Percentiles rank a stretch among this genome's conserved stretches.
These are phyloP conservation scores for Heliconius aoede DNA, from an alignment of 2,888 invertebrate genomes.

Conservation along the genomic window DNA sequence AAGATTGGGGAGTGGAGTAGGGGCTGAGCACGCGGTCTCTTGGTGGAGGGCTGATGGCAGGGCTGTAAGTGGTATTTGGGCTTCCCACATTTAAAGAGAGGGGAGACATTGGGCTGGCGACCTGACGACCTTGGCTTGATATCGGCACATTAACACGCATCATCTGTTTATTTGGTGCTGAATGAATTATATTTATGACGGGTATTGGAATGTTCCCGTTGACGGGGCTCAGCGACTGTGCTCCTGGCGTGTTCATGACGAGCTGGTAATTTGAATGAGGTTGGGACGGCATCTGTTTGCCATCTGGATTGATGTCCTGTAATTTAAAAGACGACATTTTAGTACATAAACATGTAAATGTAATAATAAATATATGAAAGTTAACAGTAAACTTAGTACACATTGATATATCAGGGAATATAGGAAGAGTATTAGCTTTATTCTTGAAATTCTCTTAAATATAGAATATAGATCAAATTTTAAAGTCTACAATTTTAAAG, in stretches of 20 bases:
- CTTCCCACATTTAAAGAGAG: slow-evolving; percentile 69
- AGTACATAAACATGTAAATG: slow-evolving; percentile 42
- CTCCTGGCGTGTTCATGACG: slow-evolving; percentile 56
- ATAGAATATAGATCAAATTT: neutral
- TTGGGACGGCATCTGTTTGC: slow-evolving; percentile 51
- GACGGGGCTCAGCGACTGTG: slow-evolving; percentile 50
- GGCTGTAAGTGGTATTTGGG: slow-evolving; percentile 68
- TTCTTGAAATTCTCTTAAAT: slow-evolving; percentile 30
- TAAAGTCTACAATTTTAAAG: neutral
- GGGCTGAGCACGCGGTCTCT: slow-evolving; percentile 69
- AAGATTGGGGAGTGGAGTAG: slow-evolving; percentile 71
- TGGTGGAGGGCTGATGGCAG: slow-evolving; percentile 71
- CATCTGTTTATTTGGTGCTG: slow-evolving; percentile 58
- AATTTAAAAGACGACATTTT: slow-evolving; percentile 56
- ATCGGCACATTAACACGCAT: slow-evolving; percentile 53
- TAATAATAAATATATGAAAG: neutral
- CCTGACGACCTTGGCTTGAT: slow-evolving; percentile 51
- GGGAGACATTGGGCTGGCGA: slow-evolving; percentile 66
- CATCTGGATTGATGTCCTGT: slow-evolving; percentile 66
- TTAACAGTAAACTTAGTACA: slow-evolving; percentile 56
- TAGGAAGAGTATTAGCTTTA: slow-evolving; percentile 61
- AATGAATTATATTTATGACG: slow-evolving; percentile 67
- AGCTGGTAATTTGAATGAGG: slow-evolving; percentile 59
- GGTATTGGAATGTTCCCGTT: slow-evolving; percentile 63
- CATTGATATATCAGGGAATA: slow-evolving; percentile 47